Evolutionary conservation across 1,140 invertebrate genomes (phyloP).

Genomic region (Tetranychus urticae): DNA sequence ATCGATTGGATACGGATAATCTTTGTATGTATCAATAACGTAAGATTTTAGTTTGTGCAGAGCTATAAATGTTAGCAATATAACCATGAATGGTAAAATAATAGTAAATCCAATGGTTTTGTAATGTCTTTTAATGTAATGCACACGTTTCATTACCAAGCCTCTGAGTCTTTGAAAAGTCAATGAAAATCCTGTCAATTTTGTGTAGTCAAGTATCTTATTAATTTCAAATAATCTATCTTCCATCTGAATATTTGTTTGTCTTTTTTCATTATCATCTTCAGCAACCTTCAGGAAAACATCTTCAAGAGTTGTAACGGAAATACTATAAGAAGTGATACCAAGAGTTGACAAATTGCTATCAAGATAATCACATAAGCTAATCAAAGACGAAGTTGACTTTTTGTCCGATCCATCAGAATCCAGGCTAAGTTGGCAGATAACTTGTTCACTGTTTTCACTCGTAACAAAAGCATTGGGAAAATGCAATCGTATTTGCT

Average conservation of each 20-base stretch:
- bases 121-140: conserved; percentile 12
- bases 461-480: not conserved
- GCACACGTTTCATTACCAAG: conserved; percentile 12
- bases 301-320: conserved; percentile 57
- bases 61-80: not conserved
- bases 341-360: conserved; percentile 29
- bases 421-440: too few relatives aligned
- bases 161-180: conserved; percentile 6
- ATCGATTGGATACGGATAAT: not conserved
- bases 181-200: not conserved
- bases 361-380: conserved; percentile 38
- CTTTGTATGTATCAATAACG: not conserved
- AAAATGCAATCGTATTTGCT: not conserved
- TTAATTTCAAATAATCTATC: too few relatives aligned
- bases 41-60: not conserved
- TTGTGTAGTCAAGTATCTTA: too few relatives aligned
- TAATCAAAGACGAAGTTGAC: not conserved
- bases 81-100: conserved; percentile 5
- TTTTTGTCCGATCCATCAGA: not conserved
- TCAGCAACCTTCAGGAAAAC: conserved; percentile 26
- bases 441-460: not conserved
- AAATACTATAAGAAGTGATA: conserved; percentile 46
- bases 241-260: too few relatives aligned
- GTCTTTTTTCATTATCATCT: not conserved
- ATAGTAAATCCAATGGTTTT: conserved; percentile 9